Conservation (phyloP, 2,797 vertebrate genomes). For the Meda fulgida region DNA sequence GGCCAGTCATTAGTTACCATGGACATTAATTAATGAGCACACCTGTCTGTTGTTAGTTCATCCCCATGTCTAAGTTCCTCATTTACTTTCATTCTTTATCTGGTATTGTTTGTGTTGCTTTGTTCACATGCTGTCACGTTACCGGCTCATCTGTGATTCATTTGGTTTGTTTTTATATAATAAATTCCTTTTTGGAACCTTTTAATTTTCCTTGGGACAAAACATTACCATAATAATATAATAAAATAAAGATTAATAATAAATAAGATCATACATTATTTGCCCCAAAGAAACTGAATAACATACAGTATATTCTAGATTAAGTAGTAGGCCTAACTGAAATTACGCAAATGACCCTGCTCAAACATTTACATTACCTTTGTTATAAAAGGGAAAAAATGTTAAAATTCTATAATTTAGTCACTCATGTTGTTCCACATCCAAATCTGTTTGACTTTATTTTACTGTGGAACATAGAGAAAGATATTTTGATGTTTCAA, state of each 20-base stretch:
- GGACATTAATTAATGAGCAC: not conserved
- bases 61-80: not conserved
- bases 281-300: not conserved
- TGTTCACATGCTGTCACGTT: not conserved
- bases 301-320: not conserved
- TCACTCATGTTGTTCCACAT: not conserved
- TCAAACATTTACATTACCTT: not conserved
- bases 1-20: not conserved
- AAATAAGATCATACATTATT: not conserved
- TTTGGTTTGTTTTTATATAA: not conserved
- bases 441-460: not conserved
- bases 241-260: not conserved
- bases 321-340: not conserved
- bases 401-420: no score
- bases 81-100: not conserved
- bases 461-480: not conserved
- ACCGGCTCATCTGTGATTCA: not conserved
- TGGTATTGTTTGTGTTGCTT: not conserved
- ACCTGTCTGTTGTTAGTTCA: not conserved
- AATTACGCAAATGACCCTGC: not conserved
- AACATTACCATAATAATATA: no score
- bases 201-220: not conserved
- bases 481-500: not conserved
- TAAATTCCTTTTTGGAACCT: not conserved
- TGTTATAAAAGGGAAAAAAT: no score